Evolutionary conservation across 2,797 vertebrate species (phyloP), one percentile per base, ranked within the genome.

Genomic region (Poliocrania exsul): DNA sequence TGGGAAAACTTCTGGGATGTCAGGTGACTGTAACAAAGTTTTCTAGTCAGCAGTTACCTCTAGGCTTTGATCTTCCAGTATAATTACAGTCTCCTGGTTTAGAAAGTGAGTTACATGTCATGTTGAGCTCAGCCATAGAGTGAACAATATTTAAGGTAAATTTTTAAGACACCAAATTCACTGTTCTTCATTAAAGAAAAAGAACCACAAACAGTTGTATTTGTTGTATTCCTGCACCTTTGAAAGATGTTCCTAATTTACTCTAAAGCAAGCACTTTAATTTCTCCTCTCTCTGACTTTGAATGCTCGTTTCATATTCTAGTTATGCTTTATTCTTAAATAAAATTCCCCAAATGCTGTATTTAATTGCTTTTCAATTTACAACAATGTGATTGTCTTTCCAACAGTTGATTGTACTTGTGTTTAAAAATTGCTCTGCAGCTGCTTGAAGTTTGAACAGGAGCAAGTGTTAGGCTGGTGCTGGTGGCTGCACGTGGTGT

Each of bases 261-360:
- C 78, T 94, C 57, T 46, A 37, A 86, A 81, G 71, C 33, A 75
- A 91, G 70, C 91, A 85, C 44, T 85, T 89, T 79, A 74, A 74
- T 95, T 95, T 88, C 50, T 88, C 79, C 81, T 79, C 46, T 85
- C 38, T 87, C 33, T 77, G 71, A 86, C 56, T 88, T 77, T 14
- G 62, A 92, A 69, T 95, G 77, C 69, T 87, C 79, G 37, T 92
- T 96, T 94, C 78, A n/a, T 79, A 79, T 77, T 80, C 62, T 69
- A 62, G 17, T 72, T 70, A 58, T n/a, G 28, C 46, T 85, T 87
- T 62, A 65, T 81, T 97, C 74, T 75, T 86, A 80, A 95, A 96
- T 96, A 95, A 97, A 95, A 91, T 57, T 70, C 56, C 77, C 80
- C 61, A 54, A 51, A 81, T 62, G 38, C 81, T 78, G 44, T 83